Conservation (phyloP, 2,797 vertebrate species). For the Crypturellus tataupa region DNA sequence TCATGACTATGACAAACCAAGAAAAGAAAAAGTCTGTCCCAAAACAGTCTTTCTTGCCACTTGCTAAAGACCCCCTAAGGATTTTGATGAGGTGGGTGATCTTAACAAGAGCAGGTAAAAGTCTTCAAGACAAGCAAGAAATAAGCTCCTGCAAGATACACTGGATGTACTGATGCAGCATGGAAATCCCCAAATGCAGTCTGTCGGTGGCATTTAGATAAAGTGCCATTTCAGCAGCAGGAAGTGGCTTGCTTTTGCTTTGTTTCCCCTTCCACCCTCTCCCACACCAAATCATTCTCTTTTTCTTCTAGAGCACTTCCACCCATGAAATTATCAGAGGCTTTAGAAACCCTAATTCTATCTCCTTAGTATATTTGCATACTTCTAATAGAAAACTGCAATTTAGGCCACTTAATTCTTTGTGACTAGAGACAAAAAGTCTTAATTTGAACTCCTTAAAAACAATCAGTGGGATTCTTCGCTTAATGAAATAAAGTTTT, state of each 20-base stretch:
- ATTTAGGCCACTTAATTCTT: constrained; percentile 48
- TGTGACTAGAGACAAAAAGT: neutral
- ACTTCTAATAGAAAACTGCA: constrained; percentile 63
- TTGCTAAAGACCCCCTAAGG: neutral
- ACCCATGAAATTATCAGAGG: neutral
- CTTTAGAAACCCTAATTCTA: constrained; percentile 8
- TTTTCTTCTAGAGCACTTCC: neutral
- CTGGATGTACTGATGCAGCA: neutral
- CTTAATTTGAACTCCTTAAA: neutral
- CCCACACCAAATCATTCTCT: neutral
- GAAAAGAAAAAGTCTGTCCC: neutral
- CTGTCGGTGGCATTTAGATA: neutral
- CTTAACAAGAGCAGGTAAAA: neutral
- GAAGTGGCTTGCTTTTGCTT: neutral
- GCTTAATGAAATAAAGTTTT: constrained; percentile 38
- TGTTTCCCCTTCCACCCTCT: neutral
- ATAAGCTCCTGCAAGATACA: neutral
- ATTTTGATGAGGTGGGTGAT: neutral
- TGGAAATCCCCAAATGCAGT: neutral
- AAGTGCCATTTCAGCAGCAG: neutral
- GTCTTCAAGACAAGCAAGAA: neutral
- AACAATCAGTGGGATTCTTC: neutral
- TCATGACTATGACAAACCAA: neutral
- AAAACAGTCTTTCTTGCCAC: neutral
- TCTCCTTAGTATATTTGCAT: constrained; percentile 1